phyloP scores from a whole-genome alignment of 2,113 vertebrate genomes.

The Toxotes jaculatrix region DNA sequence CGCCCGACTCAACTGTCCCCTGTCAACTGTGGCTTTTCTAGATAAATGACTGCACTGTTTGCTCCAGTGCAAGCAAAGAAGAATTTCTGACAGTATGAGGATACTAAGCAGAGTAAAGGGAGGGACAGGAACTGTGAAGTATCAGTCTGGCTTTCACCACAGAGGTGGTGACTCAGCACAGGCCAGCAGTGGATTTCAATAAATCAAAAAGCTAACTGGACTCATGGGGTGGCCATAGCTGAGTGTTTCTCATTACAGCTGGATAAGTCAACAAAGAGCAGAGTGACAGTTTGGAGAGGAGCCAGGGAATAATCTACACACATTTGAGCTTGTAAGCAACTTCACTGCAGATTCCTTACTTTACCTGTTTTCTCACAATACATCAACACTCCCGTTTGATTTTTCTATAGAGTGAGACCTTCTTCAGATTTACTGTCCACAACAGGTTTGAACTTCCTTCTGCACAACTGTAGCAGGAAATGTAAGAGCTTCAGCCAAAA shows the following conservation, averaged over 20 bases:
- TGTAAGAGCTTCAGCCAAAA: background rate
- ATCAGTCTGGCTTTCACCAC: conserved; percentile 67
- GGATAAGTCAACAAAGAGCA: conserved; percentile 66
- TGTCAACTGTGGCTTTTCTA: conserved; percentile 41
- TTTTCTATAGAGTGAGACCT: conserved; percentile 7
- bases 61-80: conserved; percentile 17
- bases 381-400: conserved; percentile 46
- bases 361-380: conserved; percentile 43
- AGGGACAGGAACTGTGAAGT: conserved; percentile 60
- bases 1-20: conserved; percentile 32
- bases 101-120: conserved; percentile 65
- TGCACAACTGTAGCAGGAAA: background rate
- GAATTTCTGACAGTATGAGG: conserved; percentile 60
- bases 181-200: conserved; percentile 74
- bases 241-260: conserved; percentile 72
- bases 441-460: conserved; percentile 6
- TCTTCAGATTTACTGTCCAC: conserved; percentile 20
- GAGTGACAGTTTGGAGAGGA: conserved; percentile 65
- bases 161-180: conserved; percentile 76
- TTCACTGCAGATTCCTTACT: conserved; percentile 45
- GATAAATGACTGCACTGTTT: conserved; percentile 50
- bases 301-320: conserved; percentile 56
- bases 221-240: conserved; percentile 61
- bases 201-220: conserved; percentile 79
- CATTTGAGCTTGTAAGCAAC: conserved; percentile 57